phyloP scores from a whole-genome alignment of 2,888 invertebrate species.

The Cheilosia urbana region DNA sequence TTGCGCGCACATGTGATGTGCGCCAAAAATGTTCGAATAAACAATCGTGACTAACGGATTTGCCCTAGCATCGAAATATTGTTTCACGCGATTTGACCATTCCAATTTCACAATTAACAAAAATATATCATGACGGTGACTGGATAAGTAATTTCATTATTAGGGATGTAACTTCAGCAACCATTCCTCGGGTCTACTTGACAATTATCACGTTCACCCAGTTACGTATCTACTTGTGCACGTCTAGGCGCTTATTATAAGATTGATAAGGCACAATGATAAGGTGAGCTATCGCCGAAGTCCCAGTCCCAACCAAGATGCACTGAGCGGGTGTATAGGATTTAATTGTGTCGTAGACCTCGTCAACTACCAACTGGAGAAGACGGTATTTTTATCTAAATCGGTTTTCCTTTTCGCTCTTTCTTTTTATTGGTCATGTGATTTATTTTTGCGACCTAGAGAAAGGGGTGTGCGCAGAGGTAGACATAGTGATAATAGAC shows the following conservation, averaged over 20 bases:
- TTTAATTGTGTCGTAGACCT: not conserved
- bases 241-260: conserved; percentile 4
- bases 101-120: conserved; percentile 43
- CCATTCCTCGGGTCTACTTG: conserved; percentile 28
- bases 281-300: conserved; percentile 4
- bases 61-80: not conserved
- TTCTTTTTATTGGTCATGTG: conserved; percentile 25
- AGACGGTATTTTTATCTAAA: not conserved
- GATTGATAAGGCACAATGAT: conserved; percentile 29
- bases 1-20: conserved; percentile 1
- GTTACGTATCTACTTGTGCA: conserved; percentile 23
- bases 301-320: not conserved
- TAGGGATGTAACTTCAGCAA: conserved; percentile 11
- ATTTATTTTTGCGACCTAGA: not conserved
- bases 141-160: not conserved
- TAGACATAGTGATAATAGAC: conserved; percentile 22
- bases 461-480: conserved; percentile 10
- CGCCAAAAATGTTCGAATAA: not conserved
- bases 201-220: conserved; percentile 61
- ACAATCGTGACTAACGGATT: conserved; percentile 22
- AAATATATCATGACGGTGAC: conserved; percentile 9
- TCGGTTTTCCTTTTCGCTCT: conserved; percentile 1
- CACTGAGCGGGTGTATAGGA: not conserved
- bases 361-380: not conserved
- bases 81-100: conserved; percentile 14